Evolutionary conservation across 2,113 vertebrate species (phyloP).

Genomic region (Jaculus jaculus): DNA sequence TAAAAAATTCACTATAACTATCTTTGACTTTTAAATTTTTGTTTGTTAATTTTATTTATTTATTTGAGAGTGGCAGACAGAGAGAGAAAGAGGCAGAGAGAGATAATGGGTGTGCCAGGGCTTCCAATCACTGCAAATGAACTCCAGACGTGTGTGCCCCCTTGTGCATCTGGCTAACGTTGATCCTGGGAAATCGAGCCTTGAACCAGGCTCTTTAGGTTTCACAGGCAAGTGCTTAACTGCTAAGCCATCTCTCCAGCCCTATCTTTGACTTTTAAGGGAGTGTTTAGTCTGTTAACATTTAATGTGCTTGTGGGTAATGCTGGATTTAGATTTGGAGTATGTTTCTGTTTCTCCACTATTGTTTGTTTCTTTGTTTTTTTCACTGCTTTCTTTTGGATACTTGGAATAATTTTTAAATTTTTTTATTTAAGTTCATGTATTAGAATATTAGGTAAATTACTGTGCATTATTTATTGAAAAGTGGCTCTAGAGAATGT

Average conservation of each 20-base stretch:
- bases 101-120: no score
- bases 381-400: not conserved
- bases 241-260: no score
- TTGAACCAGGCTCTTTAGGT: no score
- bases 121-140: no score
- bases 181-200: no score
- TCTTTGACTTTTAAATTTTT: no score
- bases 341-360: not conserved
- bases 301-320: not conserved
- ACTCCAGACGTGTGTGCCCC: no score
- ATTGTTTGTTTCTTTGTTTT: not conserved
- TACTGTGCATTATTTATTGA: not conserved
- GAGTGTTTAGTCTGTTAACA: slow-evolving; percentile 35
- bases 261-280: not conserved
- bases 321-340: not conserved
- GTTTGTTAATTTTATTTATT: no score
- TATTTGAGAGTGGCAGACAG: no score
- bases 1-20: not conserved
- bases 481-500: not conserved
- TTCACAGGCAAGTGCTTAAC: no score
- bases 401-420: not conserved
- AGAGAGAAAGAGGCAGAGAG: no score
- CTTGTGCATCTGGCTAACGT: no score
- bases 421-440: not conserved
- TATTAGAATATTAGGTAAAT: not conserved